phyloP scores from a whole-genome alignment of 35 echinoderm and acorn worm genomes.

The Diadema setosum region DNA sequence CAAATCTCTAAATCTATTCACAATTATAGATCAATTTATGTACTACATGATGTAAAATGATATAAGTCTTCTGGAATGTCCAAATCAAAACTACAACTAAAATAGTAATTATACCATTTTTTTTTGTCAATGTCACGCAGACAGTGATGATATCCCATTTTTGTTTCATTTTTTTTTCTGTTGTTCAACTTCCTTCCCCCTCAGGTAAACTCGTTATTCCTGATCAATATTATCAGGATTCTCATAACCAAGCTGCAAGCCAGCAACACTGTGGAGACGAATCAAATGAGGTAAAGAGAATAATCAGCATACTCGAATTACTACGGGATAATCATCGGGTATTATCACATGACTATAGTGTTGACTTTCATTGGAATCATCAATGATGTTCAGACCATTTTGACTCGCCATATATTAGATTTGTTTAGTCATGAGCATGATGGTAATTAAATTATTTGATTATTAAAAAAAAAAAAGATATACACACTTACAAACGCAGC shows the following conservation, averaged over 20 bases:
- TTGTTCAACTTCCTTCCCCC: not conserved
- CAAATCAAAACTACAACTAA: too few species aligned
- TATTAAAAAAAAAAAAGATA: not conserved
- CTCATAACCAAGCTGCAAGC: constrained; percentile 85
- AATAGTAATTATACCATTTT: too few species aligned
- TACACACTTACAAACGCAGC: not conserved
- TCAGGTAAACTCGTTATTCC: constrained; percentile 74
- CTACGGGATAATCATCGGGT: not conserved
- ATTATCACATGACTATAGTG: not conserved
- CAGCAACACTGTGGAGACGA: constrained; percentile 73
- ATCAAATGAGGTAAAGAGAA: constrained; percentile 72
- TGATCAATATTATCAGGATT: constrained; percentile 82
- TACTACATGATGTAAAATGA: too few species aligned
- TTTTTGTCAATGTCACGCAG: not conserved
- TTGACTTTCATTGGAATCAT: not conserved
- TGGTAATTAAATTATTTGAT: not conserved
- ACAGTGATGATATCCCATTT: not conserved
- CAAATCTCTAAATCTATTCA: too few species aligned
- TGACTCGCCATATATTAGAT: not conserved
- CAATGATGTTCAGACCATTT: not conserved
- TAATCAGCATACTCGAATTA: too few species aligned
- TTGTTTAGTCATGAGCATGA: not conserved
- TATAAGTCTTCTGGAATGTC: too few species aligned
- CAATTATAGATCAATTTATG: too few species aligned
- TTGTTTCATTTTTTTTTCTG: not conserved